Evolutionary conservation across 2,888 invertebrate genomes (phyloP).

Genomic region (Drosophila ochracea): DNA sequence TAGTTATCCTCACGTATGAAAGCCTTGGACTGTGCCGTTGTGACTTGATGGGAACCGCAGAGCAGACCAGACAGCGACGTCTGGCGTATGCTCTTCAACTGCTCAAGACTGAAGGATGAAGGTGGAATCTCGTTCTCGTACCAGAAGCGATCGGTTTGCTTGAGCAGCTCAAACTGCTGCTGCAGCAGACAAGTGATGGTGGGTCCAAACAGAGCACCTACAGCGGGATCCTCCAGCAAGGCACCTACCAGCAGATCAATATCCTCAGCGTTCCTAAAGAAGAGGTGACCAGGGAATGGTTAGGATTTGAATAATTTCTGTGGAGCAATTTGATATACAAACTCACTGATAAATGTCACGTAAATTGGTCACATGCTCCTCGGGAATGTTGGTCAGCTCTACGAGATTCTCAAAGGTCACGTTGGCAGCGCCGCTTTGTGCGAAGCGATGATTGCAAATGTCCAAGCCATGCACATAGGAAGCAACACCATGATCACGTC

Average conservation of each 20-base stretch:
- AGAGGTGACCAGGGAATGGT: conserved; percentile 36
- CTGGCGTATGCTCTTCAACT: conserved; percentile 92
- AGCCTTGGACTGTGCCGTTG: conserved; percentile 92
- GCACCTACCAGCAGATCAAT: conserved; percentile 94
- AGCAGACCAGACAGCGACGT: conserved; percentile 92
- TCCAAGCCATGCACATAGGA: conserved; percentile 90
- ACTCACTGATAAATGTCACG: conserved; percentile 89
- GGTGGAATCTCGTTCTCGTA: conserved; percentile 97
- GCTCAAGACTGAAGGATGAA: conserved; percentile 91
- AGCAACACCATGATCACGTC: conserved; percentile 93
- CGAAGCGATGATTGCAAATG: conserved; percentile 86
- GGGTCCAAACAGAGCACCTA: conserved; percentile 94
- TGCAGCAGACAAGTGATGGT: conserved; percentile 95
- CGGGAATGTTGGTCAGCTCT: conserved; percentile 78
- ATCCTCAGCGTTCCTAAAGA: conserved; percentile 88
- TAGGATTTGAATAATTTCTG: background rate
- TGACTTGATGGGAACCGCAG: conserved; percentile 90
- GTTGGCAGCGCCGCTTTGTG: conserved; percentile 64
- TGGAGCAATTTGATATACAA: background rate
- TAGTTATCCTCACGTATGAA: conserved; percentile 94
- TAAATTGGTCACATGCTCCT: conserved; percentile 88
- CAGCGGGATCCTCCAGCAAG: conserved; percentile 91
- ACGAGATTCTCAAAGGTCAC: conserved; percentile 80
- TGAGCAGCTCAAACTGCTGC: conserved; percentile 92
- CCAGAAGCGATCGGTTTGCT: conserved; percentile 97